Evolutionary conservation across 2,113 vertebrate species (phyloP).

Genomic region (Mobula birostris): DNA sequence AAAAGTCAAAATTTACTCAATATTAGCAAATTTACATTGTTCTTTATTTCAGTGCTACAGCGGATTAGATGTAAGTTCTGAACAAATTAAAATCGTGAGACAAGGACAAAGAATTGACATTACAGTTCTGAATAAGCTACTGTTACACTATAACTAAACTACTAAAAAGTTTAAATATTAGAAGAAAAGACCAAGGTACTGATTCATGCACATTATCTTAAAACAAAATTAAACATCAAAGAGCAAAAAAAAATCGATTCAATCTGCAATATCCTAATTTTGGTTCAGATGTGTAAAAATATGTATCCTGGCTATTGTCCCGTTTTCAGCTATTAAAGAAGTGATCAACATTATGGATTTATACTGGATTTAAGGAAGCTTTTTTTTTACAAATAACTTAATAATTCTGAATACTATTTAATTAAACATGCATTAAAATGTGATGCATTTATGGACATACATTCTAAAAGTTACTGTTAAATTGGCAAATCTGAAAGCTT

Average conservation of each 20-base stretch:
- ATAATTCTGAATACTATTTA: not conserved
- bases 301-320: not conserved
- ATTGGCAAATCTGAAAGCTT: not conserved
- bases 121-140: not conserved
- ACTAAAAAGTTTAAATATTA: not conserved
- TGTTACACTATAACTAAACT: not conserved
- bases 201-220: not conserved
- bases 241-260: not conserved
- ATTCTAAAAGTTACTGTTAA: conserved; percentile 15
- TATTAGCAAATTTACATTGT: not conserved
- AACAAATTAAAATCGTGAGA: conserved; percentile 1
- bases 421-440: not conserved
- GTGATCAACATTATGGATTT: not conserved
- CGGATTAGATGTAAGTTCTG: not conserved
- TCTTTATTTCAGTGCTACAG: not conserved
- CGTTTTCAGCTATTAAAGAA: not conserved
- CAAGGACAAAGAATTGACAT: not conserved
- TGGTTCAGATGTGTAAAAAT: not conserved
- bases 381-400: not conserved
- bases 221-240: not conserved
- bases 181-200: not conserved
- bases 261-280: not conserved
- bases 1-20: not conserved
- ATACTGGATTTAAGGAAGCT: not conserved
- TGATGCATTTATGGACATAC: not conserved